Percentiles rank a stretch among this genome's conserved stretches.
These are phyloP conservation scores for Myotis vivesi DNA, from an alignment of 2,797 vertebrate genomes.

Conservation along the genomic window DNA sequence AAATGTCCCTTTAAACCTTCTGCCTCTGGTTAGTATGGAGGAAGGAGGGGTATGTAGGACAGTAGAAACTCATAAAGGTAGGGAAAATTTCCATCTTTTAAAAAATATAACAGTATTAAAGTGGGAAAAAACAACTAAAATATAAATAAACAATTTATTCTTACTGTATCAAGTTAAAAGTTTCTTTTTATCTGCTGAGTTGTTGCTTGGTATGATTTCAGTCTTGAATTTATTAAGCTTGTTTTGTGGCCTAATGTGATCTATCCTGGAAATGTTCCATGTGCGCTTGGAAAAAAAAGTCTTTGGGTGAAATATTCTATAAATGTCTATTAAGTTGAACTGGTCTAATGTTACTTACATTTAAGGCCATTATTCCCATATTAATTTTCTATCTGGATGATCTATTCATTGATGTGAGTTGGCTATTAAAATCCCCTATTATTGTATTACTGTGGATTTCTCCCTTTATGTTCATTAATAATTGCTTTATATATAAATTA, in stretches of 20 bases:
- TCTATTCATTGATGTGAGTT: too few relatives aligned
- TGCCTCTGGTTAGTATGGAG: neutral
- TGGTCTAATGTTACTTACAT: neutral
- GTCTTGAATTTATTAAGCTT: too few relatives aligned
- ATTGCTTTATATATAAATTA: too few relatives aligned
- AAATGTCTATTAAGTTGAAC: too few relatives aligned
- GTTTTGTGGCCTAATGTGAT: too few relatives aligned
- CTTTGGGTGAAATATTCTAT: too few relatives aligned
- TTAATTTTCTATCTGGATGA: neutral
- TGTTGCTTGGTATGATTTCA: neutral
- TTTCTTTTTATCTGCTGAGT: conserved; percentile 30
- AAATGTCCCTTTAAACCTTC: neutral
- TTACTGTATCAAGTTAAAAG: neutral
- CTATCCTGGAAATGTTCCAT: too few relatives aligned
- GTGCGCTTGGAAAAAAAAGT: too few relatives aligned
- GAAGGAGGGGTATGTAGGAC: neutral
- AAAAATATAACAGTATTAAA: neutral
- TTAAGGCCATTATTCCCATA: neutral
- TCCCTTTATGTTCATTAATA: too few relatives aligned
- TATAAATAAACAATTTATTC: neutral
- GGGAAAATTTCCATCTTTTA: neutral
- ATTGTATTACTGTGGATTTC: too few relatives aligned
- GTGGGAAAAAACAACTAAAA: neutral
- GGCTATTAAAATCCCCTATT: too few relatives aligned
- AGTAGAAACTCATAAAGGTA: neutral